phyloP scores from a whole-genome alignment of 2,113 vertebrate genomes.

The Anser brachyrhynchus region DNA sequence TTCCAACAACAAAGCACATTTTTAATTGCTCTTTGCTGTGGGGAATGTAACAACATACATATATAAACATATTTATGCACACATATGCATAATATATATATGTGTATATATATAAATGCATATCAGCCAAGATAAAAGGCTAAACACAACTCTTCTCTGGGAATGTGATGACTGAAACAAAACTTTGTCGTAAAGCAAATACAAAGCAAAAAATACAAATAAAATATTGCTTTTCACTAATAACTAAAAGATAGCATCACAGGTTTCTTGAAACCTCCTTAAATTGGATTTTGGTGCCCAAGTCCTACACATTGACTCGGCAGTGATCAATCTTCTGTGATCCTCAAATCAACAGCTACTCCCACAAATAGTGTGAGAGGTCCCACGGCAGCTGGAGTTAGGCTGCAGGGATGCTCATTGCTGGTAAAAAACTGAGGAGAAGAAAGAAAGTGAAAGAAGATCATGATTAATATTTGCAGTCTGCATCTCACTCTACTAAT shows the following conservation, averaged over 20 bases:
- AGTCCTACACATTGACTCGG: neutral
- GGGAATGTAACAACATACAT: neutral
- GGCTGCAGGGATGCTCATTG: neutral
- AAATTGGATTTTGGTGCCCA: neutral
- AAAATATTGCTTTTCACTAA: neutral
- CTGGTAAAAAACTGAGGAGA: neutral
- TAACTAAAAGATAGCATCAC: neutral
- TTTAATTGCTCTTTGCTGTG: neutral
- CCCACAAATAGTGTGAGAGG: rapidly evolving
- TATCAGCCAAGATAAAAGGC: neutral
- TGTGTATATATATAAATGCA: neutral
- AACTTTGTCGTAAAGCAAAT: neutral
- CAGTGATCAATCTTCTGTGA: neutral
- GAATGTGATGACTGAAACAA: neutral
- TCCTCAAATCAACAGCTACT: neutral
- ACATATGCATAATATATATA: neutral
- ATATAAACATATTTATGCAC: rapidly evolving
- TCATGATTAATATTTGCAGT: neutral
- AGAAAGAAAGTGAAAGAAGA: neutral
- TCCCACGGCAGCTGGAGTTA: neutral
- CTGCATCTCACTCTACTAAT: neutral
- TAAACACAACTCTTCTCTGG: neutral
- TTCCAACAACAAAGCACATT: neutral
- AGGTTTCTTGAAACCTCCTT: neutral
- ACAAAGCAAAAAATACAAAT: neutral